Conservation (phyloP, 1,140 invertebrate species). For the Trissolcus basalis region DNA sequence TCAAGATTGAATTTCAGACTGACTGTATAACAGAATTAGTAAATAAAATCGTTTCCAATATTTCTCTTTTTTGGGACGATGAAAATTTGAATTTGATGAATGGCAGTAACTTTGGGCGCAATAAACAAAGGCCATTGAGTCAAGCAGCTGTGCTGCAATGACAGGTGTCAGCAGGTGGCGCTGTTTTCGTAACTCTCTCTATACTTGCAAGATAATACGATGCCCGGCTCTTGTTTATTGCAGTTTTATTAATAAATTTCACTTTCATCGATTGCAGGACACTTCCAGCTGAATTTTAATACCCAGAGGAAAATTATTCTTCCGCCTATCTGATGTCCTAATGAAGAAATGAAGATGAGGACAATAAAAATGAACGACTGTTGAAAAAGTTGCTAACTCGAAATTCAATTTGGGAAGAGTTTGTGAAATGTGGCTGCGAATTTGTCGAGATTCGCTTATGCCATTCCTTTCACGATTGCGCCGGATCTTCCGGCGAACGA, state of each 20-base stretch:
- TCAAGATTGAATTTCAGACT: too few species aligned
- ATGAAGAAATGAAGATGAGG: slow-evolving; percentile 5
- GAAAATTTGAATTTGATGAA: background rate
- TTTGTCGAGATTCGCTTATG: slow-evolving; percentile 55
- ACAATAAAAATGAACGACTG: slow-evolving; percentile 27
- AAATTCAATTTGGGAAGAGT: slow-evolving; percentile 44
- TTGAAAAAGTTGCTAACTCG: slow-evolving; percentile 35
- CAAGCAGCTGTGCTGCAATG: slow-evolving; percentile 36
- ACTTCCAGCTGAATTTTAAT: too few species aligned
- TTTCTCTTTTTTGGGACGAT: background rate
- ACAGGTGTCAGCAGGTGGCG: slow-evolving; percentile 57
- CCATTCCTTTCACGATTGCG: slow-evolving; percentile 52
- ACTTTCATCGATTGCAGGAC: too few species aligned
- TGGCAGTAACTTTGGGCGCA: slow-evolving; percentile 14
- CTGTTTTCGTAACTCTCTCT: slow-evolving; percentile 15
- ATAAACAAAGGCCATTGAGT: slow-evolving; percentile 15
- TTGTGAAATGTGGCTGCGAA: slow-evolving; percentile 49
- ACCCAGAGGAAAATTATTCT: too few species aligned
- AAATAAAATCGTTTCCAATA: background rate
- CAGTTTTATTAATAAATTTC: too few species aligned
- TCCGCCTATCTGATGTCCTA: too few species aligned
- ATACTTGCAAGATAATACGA: slow-evolving; percentile 22
- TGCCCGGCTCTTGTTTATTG: slow-evolving; percentile 1
- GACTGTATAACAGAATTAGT: too few species aligned
- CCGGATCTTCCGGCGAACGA: slow-evolving; percentile 51